Conservation (phyloP, 2,888 invertebrate genomes). For the Polyploca ridens region DNA sequence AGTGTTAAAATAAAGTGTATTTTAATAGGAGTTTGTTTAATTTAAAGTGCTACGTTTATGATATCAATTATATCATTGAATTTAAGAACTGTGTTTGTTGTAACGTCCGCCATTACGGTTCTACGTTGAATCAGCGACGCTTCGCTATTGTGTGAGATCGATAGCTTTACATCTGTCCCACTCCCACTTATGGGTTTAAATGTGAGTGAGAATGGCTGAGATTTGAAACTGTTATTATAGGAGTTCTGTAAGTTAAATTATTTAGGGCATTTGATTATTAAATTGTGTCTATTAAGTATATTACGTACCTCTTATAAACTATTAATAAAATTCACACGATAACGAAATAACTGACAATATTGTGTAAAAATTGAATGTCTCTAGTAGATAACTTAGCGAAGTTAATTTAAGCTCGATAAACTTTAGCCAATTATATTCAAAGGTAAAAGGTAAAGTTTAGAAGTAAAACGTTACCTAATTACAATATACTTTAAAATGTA, state of each 20-base stretch:
- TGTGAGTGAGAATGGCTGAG: constrained; percentile 51
- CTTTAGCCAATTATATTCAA: too few species aligned
- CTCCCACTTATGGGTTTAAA: constrained; percentile 52
- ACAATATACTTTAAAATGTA: too few species aligned
- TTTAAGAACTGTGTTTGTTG: constrained; percentile 57
- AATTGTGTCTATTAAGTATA: background rate
- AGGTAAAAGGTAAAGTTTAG: too few species aligned
- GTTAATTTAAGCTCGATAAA: too few species aligned
- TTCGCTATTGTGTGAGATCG: constrained; percentile 55
- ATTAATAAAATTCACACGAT: background rate
- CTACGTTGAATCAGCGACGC: constrained; percentile 43
- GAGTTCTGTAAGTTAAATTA: constrained; percentile 9
- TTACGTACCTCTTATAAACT: too few species aligned
- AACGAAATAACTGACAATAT: too few species aligned
- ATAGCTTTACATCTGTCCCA: constrained; percentile 61
- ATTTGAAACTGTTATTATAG: constrained; percentile 30
- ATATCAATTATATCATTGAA: constrained; percentile 56
- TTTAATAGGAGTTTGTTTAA: constrained; percentile 30
- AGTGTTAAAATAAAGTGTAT: constrained; percentile 37
- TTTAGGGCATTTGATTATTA: background rate
- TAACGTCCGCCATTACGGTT: constrained; percentile 68
- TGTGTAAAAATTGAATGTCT: too few species aligned
- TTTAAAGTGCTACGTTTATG: constrained; percentile 37
- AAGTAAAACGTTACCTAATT: too few species aligned
- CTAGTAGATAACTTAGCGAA: too few species aligned